Conservation (phyloP, 2,113 vertebrate genomes). For the Antechinus stuartii region DNA sequence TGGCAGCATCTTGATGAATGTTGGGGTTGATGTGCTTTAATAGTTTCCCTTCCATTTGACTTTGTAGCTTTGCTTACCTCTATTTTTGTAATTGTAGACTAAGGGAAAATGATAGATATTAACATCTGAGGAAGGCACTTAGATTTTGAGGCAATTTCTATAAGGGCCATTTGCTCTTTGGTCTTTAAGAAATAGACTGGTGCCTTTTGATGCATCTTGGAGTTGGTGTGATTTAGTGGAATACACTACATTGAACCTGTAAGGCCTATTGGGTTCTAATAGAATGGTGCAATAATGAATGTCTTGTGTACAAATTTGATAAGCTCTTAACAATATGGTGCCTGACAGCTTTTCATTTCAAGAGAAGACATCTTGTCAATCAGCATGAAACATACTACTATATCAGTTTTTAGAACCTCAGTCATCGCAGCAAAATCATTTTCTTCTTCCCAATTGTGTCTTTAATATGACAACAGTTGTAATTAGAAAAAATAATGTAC, state of each 20-base stretch:
- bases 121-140: neutral
- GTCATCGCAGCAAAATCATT: slow-evolving; percentile 63
- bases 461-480: slow-evolving; percentile 68
- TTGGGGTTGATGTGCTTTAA: neutral
- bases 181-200: slow-evolving; percentile 18
- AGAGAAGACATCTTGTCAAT: slow-evolving; percentile 71
- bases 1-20: neutral
- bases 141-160: neutral
- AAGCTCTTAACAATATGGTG: slow-evolving; percentile 75
- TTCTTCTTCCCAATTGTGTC: slow-evolving; percentile 60
- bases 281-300: slow-evolving; percentile 64
- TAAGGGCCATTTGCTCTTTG: slow-evolving; percentile 5
- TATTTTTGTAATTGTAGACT: slow-evolving; percentile 25
- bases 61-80: neutral
- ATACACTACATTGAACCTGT: slow-evolving; percentile 22
- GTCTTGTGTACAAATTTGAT: slow-evolving; percentile 74
- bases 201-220: neutral
- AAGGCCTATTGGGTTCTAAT: slow-evolving; percentile 39
- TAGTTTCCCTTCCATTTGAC: too few species aligned
- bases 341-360: slow-evolving; percentile 72
- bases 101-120: neutral
- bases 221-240: neutral
- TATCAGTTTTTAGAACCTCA: slow-evolving; percentile 35
- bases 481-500: slow-evolving; percentile 52
- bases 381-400: slow-evolving; percentile 47